phyloP scores from a whole-genome alignment of 1,140 invertebrate genomes.

The Plutomurus gul region DNA sequence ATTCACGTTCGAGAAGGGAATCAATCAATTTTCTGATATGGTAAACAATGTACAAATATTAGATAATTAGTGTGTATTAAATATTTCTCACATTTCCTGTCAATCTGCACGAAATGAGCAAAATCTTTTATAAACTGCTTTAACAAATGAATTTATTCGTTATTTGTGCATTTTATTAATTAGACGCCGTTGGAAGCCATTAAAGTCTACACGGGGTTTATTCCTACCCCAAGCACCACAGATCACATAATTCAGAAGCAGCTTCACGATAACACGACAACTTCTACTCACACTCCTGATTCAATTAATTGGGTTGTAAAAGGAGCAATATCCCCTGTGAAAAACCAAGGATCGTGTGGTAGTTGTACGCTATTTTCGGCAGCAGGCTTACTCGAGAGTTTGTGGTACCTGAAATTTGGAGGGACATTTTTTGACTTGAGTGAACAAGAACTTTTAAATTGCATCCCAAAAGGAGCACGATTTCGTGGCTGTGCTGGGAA shows the following conservation, averaged over 20 bases:
- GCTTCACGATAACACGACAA: not conserved
- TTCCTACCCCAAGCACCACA: not conserved
- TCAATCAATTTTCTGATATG: not conserved
- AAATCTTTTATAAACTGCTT: not conserved
- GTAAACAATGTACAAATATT: not conserved
- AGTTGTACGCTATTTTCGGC: not conserved
- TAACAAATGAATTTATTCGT: too few relatives aligned
- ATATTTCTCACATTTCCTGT: not conserved
- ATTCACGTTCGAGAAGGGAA: not conserved
- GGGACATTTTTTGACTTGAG: not conserved
- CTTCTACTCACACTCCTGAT: not conserved
- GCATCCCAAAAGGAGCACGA: not conserved
- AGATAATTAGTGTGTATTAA: not conserved
- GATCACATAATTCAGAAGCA: not conserved
- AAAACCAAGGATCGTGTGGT: not conserved
- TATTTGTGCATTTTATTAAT: too few relatives aligned
- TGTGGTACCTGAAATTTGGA: not conserved
- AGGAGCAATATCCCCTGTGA: not conserved
- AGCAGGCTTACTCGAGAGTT: not conserved
- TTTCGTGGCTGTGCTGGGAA: not conserved
- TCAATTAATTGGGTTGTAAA: not conserved
- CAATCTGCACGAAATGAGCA: not conserved
- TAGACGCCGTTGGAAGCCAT: not conserved
- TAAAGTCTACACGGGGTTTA: not conserved
- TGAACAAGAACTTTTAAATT: not conserved